A percentile compares a stretch with the other conserved stretches of the same genome.
Conservation (phyloP, 2,113 vertebrate species). For the Aphyosemion australe region DNA sequence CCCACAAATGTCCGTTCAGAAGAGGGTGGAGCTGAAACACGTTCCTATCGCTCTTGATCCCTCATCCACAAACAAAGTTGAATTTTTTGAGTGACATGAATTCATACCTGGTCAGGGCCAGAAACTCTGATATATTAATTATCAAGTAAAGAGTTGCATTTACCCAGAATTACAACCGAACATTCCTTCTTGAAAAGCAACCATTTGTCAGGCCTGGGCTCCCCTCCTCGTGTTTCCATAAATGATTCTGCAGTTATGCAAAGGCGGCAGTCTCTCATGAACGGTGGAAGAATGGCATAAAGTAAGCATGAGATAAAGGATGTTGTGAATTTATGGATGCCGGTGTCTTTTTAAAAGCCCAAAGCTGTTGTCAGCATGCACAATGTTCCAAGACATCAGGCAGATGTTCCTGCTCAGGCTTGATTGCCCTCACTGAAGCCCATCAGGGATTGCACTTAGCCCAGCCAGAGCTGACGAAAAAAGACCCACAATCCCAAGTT, state of each 20-base stretch:
- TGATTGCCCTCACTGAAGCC: conserved; percentile 64
- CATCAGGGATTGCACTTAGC: conserved; percentile 77
- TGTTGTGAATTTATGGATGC: conserved; percentile 33
- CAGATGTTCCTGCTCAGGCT: conserved; percentile 71
- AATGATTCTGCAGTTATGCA: conserved; percentile 20
- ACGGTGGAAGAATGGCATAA: conserved; percentile 17
- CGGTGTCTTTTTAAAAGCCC: conserved; percentile 67
- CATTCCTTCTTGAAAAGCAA: not conserved
- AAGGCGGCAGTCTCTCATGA: conserved; percentile 9
- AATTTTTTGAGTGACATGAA: too few species aligned
- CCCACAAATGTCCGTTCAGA: too few species aligned
- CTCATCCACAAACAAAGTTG: too few species aligned
- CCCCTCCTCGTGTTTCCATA: not conserved
- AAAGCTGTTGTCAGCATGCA: conserved; percentile 69
- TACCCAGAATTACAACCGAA: not conserved
- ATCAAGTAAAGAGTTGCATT: not conserved
- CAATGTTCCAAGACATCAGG: conserved; percentile 65
- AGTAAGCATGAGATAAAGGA: conserved; percentile 23
- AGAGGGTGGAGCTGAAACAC: too few species aligned
- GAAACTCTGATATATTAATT: not conserved
- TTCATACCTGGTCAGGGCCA: too few species aligned
- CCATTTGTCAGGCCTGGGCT: not conserved
- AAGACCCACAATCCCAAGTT: conserved; percentile 44
- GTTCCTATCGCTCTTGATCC: too few species aligned
- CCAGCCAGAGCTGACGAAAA: conserved; percentile 37